These are phyloP conservation scores for Phengaris arion DNA, from an alignment of 2,888 invertebrate genomes.

Conservation along the genomic window DNA sequence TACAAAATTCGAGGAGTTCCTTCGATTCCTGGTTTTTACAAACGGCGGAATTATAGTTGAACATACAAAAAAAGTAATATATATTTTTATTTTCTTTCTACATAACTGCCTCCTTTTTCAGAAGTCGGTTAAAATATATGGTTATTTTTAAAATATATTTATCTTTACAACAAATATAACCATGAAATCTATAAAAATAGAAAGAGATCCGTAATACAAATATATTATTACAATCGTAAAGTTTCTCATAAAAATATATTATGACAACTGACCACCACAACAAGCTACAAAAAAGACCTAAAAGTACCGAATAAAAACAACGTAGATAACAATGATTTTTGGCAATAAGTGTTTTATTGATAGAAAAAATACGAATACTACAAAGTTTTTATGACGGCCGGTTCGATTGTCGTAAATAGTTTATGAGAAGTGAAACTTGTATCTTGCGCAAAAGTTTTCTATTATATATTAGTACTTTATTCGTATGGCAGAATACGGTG, in stretches of 20 bases:
- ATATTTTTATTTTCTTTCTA: too few relatives aligned
- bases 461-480: background rate
- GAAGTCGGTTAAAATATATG: too few relatives aligned
- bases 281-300: background rate
- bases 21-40: too few relatives aligned
- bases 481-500: background rate
- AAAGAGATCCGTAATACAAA: background rate
- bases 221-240: background rate
- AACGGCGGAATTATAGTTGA: too few relatives aligned
- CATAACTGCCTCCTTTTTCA: too few relatives aligned
- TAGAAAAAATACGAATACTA: slow-evolving; percentile 16
- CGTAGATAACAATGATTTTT: slow-evolving; percentile 1
- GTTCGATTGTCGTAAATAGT: slow-evolving; percentile 12
- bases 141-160: background rate
- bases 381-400: background rate
- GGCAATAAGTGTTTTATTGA: slow-evolving; percentile 11
- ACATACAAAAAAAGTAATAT: too few relatives aligned
- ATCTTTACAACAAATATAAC: background rate
- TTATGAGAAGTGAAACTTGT: slow-evolving; percentile 9
- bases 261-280: slow-evolving; percentile 1
- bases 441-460: background rate
- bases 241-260: slow-evolving; percentile 8
- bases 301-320: background rate
- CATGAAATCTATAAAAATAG: background rate
- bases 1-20: too few relatives aligned